Evolutionary conservation across 1,140 invertebrate genomes (phyloP).

Genomic region (Scaptomyza graminum): DNA sequence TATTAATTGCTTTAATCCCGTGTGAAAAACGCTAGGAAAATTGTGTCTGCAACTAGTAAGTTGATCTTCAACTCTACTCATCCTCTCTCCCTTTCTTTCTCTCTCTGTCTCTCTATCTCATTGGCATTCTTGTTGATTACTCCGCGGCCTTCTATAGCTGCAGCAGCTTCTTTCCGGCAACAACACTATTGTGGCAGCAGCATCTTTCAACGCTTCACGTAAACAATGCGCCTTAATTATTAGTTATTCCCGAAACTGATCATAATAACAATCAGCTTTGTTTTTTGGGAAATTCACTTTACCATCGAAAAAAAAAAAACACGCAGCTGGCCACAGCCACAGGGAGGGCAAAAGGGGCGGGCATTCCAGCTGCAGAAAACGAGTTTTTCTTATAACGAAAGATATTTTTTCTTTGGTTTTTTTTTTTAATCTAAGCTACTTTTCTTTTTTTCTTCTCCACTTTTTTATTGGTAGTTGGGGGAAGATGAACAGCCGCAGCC

Average conservation of each 20-base stretch:
- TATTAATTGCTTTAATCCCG: background rate
- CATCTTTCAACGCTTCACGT: slow-evolving; percentile 32
- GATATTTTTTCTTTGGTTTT: background rate
- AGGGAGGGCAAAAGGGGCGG: background rate
- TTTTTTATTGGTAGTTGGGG: background rate
- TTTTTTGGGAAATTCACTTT: slow-evolving; percentile 35
- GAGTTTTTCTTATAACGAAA: slow-evolving; percentile 22
- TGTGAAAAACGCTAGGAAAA: background rate
- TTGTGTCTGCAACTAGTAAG: background rate
- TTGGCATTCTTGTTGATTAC: background rate
- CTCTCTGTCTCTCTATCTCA: background rate
- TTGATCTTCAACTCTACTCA: background rate
- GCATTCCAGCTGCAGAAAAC: slow-evolving; percentile 1
- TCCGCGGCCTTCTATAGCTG: slow-evolving; percentile 27
- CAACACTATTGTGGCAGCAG: slow-evolving; percentile 5
- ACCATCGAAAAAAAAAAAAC: background rate
- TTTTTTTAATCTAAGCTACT: slow-evolving; percentile 65
- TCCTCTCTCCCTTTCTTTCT: background rate
- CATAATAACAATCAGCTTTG: slow-evolving; percentile 50
- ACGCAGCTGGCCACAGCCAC: slow-evolving; percentile 1
- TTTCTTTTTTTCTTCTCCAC: slow-evolving; percentile 17
- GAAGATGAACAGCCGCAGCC: slow-evolving; percentile 12
- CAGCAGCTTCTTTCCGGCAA: slow-evolving; percentile 9
- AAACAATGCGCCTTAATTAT: slow-evolving; percentile 60
- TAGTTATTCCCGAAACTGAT: slow-evolving; percentile 53